Evolutionary conservation across 2,888 invertebrate species (phyloP).

Genomic region (Torymus auratus): DNA sequence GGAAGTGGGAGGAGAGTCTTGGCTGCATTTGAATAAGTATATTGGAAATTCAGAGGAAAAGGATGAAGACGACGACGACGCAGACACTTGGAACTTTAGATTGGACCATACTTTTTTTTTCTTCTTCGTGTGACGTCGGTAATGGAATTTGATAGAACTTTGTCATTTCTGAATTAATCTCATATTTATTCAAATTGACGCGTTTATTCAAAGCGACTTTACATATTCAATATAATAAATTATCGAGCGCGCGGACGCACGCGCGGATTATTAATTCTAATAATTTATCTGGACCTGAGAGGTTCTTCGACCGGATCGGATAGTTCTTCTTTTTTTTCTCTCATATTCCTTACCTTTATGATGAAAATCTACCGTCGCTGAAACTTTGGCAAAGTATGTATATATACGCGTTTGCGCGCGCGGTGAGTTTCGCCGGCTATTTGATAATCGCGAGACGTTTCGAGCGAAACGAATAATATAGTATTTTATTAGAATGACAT

Average conservation of each 20-base stretch:
- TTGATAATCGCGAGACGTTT: too few species aligned
- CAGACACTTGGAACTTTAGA: slow-evolving; percentile 53
- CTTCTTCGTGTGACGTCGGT: slow-evolving; percentile 10
- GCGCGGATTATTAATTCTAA: slow-evolving; percentile 44
- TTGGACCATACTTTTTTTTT: slow-evolving; percentile 40
- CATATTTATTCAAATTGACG: slow-evolving; percentile 54
- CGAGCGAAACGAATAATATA: too few species aligned
- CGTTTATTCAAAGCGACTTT: slow-evolving; percentile 39
- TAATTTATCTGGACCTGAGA: slow-evolving; percentile 34
- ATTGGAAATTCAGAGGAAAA: slow-evolving; percentile 39
- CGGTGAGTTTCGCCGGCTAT: too few species aligned
- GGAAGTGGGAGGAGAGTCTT: too few species aligned
- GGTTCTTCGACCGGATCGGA: not conserved
- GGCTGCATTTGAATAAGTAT: slow-evolving; percentile 49
- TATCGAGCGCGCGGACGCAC: slow-evolving; percentile 8
- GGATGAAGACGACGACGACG: not conserved
- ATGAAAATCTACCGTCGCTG: too few species aligned
- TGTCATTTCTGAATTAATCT: slow-evolving; percentile 54
- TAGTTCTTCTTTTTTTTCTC: too few species aligned
- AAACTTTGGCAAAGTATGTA: too few species aligned
- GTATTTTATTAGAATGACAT: too few species aligned
- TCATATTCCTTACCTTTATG: too few species aligned
- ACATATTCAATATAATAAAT: slow-evolving; percentile 53
- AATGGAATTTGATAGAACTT: slow-evolving; percentile 54
- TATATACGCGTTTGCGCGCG: too few species aligned